A percentile compares a stretch with the other conserved stretches of the same genome.
These are phyloP conservation scores for Borostomias antarcticus DNA, from an alignment of 2,797 vertebrate species.

Conservation along the genomic window DNA sequence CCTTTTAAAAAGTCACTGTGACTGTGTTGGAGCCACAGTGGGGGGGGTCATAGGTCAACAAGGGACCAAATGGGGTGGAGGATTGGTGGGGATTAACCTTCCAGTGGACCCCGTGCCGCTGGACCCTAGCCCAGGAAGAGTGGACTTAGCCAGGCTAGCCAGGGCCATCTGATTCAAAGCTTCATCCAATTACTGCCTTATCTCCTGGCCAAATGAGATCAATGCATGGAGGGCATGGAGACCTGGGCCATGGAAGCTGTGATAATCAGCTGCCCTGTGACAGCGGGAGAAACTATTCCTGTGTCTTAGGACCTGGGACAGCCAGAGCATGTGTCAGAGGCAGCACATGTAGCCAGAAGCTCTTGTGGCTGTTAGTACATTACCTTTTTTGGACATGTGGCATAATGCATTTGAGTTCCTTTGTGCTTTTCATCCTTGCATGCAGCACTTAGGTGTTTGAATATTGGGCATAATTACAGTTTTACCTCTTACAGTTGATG, in stretches of 20 bases:
- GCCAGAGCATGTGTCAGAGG: slow-evolving; percentile 66
- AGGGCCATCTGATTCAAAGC: slow-evolving; percentile 76
- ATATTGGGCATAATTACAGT: slow-evolving; percentile 71
- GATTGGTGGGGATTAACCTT: slow-evolving; percentile 86
- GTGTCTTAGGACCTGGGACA: slow-evolving; percentile 61
- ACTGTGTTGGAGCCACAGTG: slow-evolving; percentile 47
- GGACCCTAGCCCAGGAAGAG: slow-evolving; percentile 76
- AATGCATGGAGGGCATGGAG: slow-evolving; percentile 70
- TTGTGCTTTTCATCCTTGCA: slow-evolving; percentile 62
- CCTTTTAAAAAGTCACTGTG: slow-evolving; percentile 50
- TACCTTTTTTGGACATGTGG: slow-evolving; percentile 26
- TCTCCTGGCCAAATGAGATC: slow-evolving; percentile 80
- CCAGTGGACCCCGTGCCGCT: slow-evolving; percentile 67
- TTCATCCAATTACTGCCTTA: slow-evolving; percentile 84
- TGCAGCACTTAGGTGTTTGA: slow-evolving; percentile 64
- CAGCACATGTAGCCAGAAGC: slow-evolving; percentile 47
- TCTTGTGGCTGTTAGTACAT: slow-evolving; percentile 22
- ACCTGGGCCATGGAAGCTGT: slow-evolving; percentile 68
- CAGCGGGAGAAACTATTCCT: slow-evolving; percentile 59
- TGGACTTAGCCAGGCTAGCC: slow-evolving; percentile 78
- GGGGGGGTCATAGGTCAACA: slow-evolving; percentile 49
- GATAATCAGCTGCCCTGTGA: slow-evolving; percentile 68
- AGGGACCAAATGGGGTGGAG: slow-evolving; percentile 51
- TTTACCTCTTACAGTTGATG: slow-evolving; percentile 64
- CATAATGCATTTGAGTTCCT: slow-evolving; percentile 34